phyloP scores from a whole-genome alignment of 2,888 invertebrate genomes.

The Ceramica pisi region DNA sequence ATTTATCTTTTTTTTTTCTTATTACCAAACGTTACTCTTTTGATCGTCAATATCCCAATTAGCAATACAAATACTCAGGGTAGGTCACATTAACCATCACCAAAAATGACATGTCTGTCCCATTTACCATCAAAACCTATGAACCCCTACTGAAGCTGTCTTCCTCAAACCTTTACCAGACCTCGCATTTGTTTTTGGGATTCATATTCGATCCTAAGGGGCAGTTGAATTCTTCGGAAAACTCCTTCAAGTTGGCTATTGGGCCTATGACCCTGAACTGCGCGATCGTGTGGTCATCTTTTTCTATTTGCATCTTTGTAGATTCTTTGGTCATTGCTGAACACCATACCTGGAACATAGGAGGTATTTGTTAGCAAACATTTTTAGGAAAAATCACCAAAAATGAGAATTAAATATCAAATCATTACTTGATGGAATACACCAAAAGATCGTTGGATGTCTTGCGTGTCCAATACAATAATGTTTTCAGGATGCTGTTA shows the following conservation, averaged over 20 bases:
- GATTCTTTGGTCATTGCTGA: conserved; percentile 96
- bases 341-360: conserved; percentile 94
- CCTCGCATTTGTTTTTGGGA: conserved; percentile 95
- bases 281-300: conserved; percentile 97
- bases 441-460: too few relatives aligned
- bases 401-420: neutral
- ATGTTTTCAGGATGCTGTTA: too few relatives aligned
- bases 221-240: conserved; percentile 95
- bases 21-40: neutral
- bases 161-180: conserved; percentile 92
- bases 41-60: neutral
- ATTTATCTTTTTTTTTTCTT: neutral
- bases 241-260: conserved; percentile 96
- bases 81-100: neutral
- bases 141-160: conserved; percentile 19
- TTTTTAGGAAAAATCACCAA: too few relatives aligned
- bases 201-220: conserved; percentile 95
- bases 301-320: conserved; percentile 96
- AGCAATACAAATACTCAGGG: neutral
- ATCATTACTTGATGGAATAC: neutral
- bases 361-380: too few relatives aligned
- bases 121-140: conserved; percentile 34
- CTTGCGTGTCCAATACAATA: too few relatives aligned
- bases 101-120: conserved; percentile 22
- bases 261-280: conserved; percentile 96